Percentiles rank a stretch among this genome's conserved stretches.
These are phyloP conservation scores for Phanerotoma sp. DNA, from an alignment of 2,888 invertebrate genomes.

Conservation along the genomic window DNA sequence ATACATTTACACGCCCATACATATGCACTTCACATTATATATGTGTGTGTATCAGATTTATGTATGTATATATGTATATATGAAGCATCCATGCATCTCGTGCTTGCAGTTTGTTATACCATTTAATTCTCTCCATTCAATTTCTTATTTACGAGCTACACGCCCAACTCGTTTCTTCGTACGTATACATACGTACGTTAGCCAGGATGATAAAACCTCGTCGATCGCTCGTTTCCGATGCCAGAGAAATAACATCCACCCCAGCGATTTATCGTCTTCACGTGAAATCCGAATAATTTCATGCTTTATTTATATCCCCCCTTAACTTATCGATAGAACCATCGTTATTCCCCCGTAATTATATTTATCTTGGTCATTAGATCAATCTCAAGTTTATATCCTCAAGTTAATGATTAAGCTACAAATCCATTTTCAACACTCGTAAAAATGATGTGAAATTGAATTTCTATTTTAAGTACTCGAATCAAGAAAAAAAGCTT, in stretches of 20 bases:
- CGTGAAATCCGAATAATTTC: conserved; percentile 7
- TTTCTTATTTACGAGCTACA: conserved; percentile 28
- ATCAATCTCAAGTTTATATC: background rate
- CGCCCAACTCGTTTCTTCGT: conserved; percentile 19
- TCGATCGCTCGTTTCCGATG: conserved; percentile 3
- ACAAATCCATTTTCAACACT: no score
- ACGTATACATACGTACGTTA: background rate
- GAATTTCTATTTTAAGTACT: no score
- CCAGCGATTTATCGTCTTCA: background rate
- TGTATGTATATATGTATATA: background rate
- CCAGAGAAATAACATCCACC: conserved; percentile 1
- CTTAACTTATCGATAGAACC: background rate
- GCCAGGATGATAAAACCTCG: conserved; percentile 9
- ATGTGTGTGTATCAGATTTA: no score
- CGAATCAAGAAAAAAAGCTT: no score
- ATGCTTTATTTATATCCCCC: background rate
- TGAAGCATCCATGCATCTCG: background rate
- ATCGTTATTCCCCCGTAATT: no score
- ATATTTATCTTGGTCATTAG: background rate
- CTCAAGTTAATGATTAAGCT: background rate
- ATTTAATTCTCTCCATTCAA: conserved; percentile 25
- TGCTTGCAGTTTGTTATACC: conserved; percentile 21
- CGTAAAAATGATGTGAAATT: background rate
- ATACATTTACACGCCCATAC: background rate
- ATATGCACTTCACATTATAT: background rate